Conservation (phyloP, 1,140 invertebrate species). For the Bombyx mandarina region DNA sequence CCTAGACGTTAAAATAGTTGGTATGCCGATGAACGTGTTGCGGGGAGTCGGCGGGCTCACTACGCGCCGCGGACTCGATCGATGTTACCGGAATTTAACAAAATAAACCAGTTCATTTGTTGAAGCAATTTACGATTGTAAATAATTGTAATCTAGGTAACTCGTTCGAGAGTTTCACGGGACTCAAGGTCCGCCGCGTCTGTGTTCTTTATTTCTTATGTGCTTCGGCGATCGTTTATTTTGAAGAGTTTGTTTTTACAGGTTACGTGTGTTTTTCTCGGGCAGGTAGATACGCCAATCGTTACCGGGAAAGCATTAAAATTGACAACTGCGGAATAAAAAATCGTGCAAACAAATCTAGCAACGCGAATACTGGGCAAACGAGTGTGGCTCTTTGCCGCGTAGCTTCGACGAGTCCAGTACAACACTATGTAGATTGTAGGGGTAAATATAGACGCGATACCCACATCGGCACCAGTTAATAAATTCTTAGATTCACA, state of each 20-base stretch:
- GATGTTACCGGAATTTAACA: conserved; percentile 36
- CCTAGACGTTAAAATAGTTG: conserved; percentile 19
- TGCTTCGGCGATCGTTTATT: not conserved
- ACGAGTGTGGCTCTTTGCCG: too few species aligned
- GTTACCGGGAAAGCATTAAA: conserved; percentile 5
- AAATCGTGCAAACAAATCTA: conserved; percentile 3
- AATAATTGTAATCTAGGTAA: conserved; percentile 41
- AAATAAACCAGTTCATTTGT: conserved; percentile 40
- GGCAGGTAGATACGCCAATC: not conserved
- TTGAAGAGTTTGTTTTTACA: conserved; percentile 9
- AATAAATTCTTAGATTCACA: conserved; percentile 3
- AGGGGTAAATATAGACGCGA: too few species aligned
- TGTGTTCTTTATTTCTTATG: conserved; percentile 4
- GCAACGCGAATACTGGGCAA: too few species aligned
- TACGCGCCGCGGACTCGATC: conserved; percentile 24
- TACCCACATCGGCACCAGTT: not conserved
- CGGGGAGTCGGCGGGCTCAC: conserved; percentile 26
- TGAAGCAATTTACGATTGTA: conserved; percentile 46
- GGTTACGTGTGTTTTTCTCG: not conserved
- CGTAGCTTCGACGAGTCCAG: not conserved
- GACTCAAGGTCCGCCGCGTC: conserved; percentile 22
- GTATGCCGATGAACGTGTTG: conserved; percentile 22
- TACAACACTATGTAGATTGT: too few species aligned
- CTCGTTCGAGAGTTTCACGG: conserved; percentile 23
- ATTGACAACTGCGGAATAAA: conserved; percentile 8